These are phyloP conservation scores for Dryadula phaetusa DNA, from an alignment of 2,888 invertebrate species.

Conservation along the genomic window DNA sequence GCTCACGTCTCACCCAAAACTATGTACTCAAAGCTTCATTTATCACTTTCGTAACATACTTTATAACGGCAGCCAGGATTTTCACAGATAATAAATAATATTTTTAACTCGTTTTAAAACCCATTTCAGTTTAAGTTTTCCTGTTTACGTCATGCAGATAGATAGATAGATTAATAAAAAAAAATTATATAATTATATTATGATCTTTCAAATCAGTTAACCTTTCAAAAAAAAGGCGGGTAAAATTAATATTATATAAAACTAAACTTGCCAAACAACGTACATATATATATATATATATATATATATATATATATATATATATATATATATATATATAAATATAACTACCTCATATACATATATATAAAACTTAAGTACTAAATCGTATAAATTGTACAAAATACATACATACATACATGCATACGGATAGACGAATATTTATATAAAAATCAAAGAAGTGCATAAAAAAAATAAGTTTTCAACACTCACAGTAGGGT, in stretches of 20 bases:
- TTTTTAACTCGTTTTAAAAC: constrained; percentile 14
- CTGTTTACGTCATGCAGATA: background rate
- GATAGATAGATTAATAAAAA: background rate
- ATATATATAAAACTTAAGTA: too few species aligned
- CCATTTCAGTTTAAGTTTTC: constrained; percentile 1
- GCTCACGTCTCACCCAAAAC: constrained; percentile 26
- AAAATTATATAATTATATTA: background rate
- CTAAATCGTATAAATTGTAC: too few species aligned
- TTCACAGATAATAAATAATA: constrained; percentile 23
- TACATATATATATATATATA: too few species aligned
- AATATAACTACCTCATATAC: too few species aligned
- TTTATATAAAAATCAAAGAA: background rate
- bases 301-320: too few species aligned
- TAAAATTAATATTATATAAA: too few species aligned
- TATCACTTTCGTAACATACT: constrained; percentile 23
- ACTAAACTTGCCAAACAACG: too few species aligned
- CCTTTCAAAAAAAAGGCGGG: too few species aligned
- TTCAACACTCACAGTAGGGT: constrained; percentile 89
- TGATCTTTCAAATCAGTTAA: too few species aligned
- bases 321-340: too few species aligned
- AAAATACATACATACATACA: too few species aligned
- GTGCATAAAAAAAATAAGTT: background rate
- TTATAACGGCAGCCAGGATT: constrained; percentile 23
- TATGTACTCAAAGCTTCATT: constrained; percentile 27
- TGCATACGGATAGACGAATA: too few species aligned